A percentile compares a stretch with the other conserved stretches of the same genome.
Evolutionary conservation across 2,888 invertebrate species (phyloP).

Genomic region (Notodonta dromedarius): DNA sequence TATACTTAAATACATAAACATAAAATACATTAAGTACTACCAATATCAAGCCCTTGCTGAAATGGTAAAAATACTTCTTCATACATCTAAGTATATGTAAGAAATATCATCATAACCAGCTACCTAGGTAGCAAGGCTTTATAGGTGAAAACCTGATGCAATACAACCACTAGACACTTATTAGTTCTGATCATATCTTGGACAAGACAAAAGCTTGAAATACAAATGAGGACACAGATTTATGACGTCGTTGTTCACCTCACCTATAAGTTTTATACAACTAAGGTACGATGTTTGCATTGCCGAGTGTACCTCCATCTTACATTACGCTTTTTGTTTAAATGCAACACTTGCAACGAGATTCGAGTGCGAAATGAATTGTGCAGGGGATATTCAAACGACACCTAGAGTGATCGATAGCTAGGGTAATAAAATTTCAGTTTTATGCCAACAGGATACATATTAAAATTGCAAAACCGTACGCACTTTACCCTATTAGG

Average conservation of each 20-base stretch:
- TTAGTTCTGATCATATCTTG: background rate
- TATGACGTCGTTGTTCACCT: background rate
- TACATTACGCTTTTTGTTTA: conserved; percentile 16
- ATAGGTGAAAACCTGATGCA: background rate
- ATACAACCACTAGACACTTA: no score
- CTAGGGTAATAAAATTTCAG: conserved; percentile 52
- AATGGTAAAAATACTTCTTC: no score
- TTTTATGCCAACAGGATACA: conserved; percentile 63
- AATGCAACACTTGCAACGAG: conserved; percentile 20
- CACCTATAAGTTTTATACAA: conserved; percentile 2
- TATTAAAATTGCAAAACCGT: conserved; percentile 55
- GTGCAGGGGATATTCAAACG: conserved; percentile 31
- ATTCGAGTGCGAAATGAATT: conserved; percentile 26
- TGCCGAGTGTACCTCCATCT: background rate
- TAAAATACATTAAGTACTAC: no score
- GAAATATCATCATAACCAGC: no score
- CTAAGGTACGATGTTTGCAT: background rate
- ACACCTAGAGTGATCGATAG: conserved; percentile 48
- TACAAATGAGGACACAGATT: background rate
- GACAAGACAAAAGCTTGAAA: background rate
- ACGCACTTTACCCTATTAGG: conserved; percentile 29
- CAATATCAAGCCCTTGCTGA: no score
- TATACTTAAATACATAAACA: no score
- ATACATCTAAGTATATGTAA: no score
- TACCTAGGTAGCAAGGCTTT: no score